phyloP scores from a whole-genome alignment of 2,888 invertebrate genomes.

The Allophyes oxyacanthae region DNA sequence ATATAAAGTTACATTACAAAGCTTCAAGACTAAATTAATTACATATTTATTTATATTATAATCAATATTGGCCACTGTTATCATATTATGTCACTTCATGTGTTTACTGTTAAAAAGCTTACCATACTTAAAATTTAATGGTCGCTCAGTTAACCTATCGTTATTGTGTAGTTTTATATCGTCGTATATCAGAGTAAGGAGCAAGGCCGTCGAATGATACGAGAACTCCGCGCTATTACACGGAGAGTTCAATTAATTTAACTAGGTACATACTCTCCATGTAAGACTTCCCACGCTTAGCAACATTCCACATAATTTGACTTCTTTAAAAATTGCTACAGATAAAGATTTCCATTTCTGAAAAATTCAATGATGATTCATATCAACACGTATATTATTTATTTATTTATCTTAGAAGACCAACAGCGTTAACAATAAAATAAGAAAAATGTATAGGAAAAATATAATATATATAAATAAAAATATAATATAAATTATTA shows the following conservation, averaged over 20 bases:
- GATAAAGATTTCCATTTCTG: not conserved
- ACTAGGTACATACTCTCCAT: slow-evolving; percentile 70
- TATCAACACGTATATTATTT: too few relatives aligned
- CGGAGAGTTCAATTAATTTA: slow-evolving; percentile 79
- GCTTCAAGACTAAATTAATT: too few relatives aligned
- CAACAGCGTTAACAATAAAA: too few relatives aligned
- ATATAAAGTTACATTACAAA: too few relatives aligned
- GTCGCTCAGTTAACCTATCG: slow-evolving; percentile 59
- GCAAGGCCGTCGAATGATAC: slow-evolving; percentile 68
- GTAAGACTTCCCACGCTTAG: slow-evolving; percentile 78
- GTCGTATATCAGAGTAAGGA: slow-evolving; percentile 63
- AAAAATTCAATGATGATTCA: too few relatives aligned
- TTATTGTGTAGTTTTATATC: slow-evolving; percentile 66
- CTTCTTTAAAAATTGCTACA: slow-evolving; percentile 10
- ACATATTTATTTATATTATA: not conserved
- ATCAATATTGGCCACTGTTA: not conserved
- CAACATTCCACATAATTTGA: slow-evolving; percentile 54
- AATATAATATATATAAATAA: too few relatives aligned
- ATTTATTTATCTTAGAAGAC: too few relatives aligned
- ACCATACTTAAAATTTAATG: slow-evolving; percentile 35
- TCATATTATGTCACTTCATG: too few relatives aligned
- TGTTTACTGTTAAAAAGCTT: slow-evolving; percentile 9
- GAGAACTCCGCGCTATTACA: slow-evolving; percentile 65
- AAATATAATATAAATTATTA: too few relatives aligned
- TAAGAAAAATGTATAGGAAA: too few relatives aligned